These are phyloP conservation scores for Tyrophagus putrescentiae DNA, from an alignment of 1,140 invertebrate genomes.

Conservation along the genomic window DNA sequence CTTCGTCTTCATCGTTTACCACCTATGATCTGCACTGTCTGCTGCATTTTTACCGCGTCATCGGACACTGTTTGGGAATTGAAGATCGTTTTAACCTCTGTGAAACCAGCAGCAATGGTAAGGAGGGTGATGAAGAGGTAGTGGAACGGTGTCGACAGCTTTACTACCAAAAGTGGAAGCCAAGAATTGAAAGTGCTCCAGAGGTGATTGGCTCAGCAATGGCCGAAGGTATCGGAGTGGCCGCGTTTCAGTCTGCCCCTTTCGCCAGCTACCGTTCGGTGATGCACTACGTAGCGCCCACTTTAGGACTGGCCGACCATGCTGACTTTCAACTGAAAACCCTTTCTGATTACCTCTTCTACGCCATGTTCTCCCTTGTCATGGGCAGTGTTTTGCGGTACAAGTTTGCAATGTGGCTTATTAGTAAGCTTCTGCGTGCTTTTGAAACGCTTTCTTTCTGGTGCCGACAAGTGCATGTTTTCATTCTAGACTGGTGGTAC, in stretches of 20 bases:
- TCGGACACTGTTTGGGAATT: constrained; percentile 63
- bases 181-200: background rate
- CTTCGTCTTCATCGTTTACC: constrained; percentile 21
- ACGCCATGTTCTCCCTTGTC: too few species aligned
- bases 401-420: too few species aligned
- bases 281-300: too few species aligned
- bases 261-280: background rate
- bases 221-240: background rate
- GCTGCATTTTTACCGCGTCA: constrained; percentile 63
- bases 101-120: constrained; percentile 34
- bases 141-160: background rate
- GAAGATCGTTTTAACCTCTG: constrained; percentile 55
- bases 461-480: too few species aligned
- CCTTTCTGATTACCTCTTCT: too few species aligned
- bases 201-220: background rate
- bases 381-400: too few species aligned
- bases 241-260: background rate
- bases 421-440: too few species aligned
- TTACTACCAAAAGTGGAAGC: background rate
- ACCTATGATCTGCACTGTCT: constrained; percentile 55
- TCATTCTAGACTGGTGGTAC: too few species aligned
- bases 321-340: too few species aligned
- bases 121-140: too few species aligned
- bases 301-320: too few species aligned
- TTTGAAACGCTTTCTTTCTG: too few species aligned